Percentiles rank a stretch among this genome's conserved stretches.
phyloP scores from a whole-genome alignment of 1,140 invertebrate species.

The Camponotus vicinus region DNA sequence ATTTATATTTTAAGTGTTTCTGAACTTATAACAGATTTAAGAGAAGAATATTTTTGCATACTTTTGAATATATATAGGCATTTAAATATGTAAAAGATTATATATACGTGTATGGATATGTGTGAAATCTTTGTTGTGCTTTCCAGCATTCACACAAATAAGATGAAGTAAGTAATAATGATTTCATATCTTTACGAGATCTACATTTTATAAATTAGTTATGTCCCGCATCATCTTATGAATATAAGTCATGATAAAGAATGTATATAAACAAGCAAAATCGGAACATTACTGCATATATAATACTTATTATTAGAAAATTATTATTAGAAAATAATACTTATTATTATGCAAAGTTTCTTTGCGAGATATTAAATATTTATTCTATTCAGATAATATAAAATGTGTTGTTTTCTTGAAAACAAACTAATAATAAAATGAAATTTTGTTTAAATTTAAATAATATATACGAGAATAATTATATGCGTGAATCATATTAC shows the following conservation, averaged over 20 bases:
- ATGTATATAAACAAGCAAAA: not conserved
- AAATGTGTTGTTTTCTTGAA: not conserved
- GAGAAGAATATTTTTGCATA: not conserved
- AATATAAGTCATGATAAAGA: conserved; percentile 53
- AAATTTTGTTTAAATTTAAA: not conserved
- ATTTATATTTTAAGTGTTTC: conserved; percentile 16
- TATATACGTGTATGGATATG: not conserved
- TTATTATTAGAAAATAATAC: not conserved
- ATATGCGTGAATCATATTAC: not conserved
- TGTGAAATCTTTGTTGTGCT: not conserved
- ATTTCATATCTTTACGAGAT: conserved; percentile 36
- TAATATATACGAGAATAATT: not conserved
- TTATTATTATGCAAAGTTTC: not conserved
- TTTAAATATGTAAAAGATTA: not conserved
- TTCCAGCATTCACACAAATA: not conserved
- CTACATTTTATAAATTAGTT: conserved; percentile 6
- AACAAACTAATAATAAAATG: not conserved
- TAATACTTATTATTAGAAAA: not conserved
- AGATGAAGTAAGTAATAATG: conserved; percentile 34
- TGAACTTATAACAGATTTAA: not conserved
- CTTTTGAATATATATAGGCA: conserved; percentile 18
- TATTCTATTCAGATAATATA: not conserved
- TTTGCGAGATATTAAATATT: conserved; percentile 3
- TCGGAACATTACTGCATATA: not conserved
- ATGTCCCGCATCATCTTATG: not conserved